phyloP scores from a whole-genome alignment of 2,113 vertebrate species.

The Zosterops japonicus region DNA sequence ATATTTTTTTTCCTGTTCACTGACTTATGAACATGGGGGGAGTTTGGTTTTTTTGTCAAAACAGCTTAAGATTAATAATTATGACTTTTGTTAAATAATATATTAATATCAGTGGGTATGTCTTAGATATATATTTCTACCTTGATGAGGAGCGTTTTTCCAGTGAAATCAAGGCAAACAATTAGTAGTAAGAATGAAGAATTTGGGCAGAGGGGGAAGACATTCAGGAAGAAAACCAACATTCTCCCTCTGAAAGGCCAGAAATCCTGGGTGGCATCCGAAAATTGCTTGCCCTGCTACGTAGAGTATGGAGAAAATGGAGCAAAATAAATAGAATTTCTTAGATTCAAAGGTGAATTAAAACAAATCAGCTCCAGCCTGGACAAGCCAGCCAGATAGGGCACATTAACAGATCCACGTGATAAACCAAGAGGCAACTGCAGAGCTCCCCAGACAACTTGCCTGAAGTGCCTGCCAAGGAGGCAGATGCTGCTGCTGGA shows the following conservation, averaged over 20 bases:
- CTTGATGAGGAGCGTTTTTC: background rate
- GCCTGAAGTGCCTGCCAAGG: slow-evolving; percentile 76
- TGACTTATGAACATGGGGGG: background rate
- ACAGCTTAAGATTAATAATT: slow-evolving; percentile 1
- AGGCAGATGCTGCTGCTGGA: slow-evolving; percentile 84
- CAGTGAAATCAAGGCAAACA: slow-evolving; percentile 9
- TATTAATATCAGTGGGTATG: background rate
- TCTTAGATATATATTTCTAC: background rate
- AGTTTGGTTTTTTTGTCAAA: background rate
- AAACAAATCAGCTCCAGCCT: slow-evolving; percentile 69
- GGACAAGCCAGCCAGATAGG: slow-evolving; percentile 72
- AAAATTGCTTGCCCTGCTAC: background rate
- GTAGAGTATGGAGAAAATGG: background rate
- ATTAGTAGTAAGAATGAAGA: slow-evolving; percentile 12
- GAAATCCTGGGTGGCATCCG: background rate
- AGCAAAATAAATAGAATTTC: slow-evolving; percentile 31
- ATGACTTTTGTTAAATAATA: background rate
- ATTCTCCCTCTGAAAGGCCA: slow-evolving; percentile 12
- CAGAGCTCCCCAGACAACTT: slow-evolving; percentile 75
- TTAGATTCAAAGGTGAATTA: slow-evolving; percentile 74
- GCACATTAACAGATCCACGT: slow-evolving; percentile 71
- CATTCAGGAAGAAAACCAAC: background rate
- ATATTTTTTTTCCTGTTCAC: slow-evolving; percentile 27
- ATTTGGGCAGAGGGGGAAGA: background rate
- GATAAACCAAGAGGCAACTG: slow-evolving; percentile 76